Evolutionary conservation across 2,113 vertebrate genomes (phyloP), one percentile per base, ranked within the genome.

Genomic region (Lamprologus lemairii): DNA sequence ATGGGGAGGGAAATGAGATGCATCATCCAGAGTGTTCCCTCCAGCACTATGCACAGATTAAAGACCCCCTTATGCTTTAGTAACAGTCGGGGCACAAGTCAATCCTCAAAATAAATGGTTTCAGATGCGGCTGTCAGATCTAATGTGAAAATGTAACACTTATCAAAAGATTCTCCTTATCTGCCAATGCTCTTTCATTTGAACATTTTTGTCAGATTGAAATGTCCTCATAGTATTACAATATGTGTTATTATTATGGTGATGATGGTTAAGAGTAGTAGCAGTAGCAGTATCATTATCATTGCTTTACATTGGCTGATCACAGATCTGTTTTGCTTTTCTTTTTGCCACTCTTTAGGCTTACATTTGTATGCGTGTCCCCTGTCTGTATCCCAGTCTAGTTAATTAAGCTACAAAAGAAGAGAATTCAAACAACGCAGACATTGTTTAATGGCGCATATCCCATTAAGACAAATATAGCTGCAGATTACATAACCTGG

Each of bases 401-500:
- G 86, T 94, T 92, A 92, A 92, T 95, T 90, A 93, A 80, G 71
- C 86, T 88, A 87, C 75, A 87, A 92, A 89, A 81, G 55, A 73
- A 89, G 80, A 89, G 54, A 87, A 86, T 92, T 93, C 81, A 89
- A 82, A 89, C 13, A 58, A 86, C 79, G 88, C 75, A 92, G 87
- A 90, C 87, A 88, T 73, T 93, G 93, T 92, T 95, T 90, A 94
- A 95, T 94, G 84, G 82, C 53, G 91, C 88, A 86, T 81, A 82
- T 92, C 90, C 87, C 91, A 91, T 90, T 86, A 89, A 88, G 85
- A 92, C 91, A 93, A 95, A 95, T 94, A 94, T 94, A 92, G 89
- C 87, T 78, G 71, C 81, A 21, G 83, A 93, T 95, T 94, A 92
- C 91, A 94, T 95, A 92, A 96, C 92, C 90, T 93, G 63, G 57